Evolutionary conservation across 2,797 vertebrate species (phyloP).

Genomic region (Lacerta agilis): DNA sequence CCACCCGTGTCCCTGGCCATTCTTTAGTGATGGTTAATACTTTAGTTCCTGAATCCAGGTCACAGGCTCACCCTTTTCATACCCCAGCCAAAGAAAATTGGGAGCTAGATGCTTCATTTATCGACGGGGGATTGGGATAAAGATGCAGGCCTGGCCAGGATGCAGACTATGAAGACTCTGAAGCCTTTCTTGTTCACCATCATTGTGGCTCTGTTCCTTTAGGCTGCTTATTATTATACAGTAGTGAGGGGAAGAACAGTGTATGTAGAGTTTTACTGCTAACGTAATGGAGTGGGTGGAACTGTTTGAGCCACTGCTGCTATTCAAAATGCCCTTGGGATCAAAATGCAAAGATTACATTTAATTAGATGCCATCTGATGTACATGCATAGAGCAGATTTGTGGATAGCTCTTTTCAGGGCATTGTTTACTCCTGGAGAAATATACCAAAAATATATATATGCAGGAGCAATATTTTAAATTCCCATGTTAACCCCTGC

Average conservation of each 20-base stretch:
- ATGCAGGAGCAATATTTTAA: background rate
- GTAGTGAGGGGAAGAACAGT: background rate
- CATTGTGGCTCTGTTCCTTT: background rate
- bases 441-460: background rate
- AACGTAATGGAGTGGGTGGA: background rate
- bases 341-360: background rate
- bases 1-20: too few species aligned
- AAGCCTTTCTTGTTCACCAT: background rate
- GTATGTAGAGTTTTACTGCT: background rate
- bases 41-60: too few species aligned
- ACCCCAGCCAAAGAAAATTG: too few species aligned
- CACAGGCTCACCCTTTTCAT: too few species aligned
- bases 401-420: background rate
- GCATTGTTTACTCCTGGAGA: background rate
- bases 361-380: background rate
- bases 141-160: too few species aligned
- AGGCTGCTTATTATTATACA: background rate
- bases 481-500: background rate
- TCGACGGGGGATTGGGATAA: too few species aligned
- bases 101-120: too few species aligned
- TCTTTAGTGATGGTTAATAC: too few species aligned
- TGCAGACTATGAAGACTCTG: too few species aligned
- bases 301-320: background rate
- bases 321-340: background rate
- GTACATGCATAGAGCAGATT: background rate